Percentiles rank a stretch among this genome's conserved stretches.
Evolutionary conservation across 2,797 vertebrate species (phyloP).

Genomic region (Netta rufina): DNA sequence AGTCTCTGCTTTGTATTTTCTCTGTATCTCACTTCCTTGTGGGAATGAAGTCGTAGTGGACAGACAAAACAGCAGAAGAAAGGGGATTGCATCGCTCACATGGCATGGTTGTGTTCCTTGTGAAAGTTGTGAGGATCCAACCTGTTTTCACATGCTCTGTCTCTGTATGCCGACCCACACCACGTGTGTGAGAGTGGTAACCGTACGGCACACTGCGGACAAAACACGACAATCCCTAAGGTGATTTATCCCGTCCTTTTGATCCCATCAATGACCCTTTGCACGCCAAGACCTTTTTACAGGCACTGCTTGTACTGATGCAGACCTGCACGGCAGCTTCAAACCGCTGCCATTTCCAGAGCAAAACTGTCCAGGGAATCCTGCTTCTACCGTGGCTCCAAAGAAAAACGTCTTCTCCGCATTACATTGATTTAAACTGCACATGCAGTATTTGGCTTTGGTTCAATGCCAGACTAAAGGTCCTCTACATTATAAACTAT

Average conservation of each 20-base stretch:
- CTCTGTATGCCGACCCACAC: background rate
- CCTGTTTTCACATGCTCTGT: background rate
- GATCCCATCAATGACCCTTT: background rate
- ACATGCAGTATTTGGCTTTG: background rate
- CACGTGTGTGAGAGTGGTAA: fast-evolving
- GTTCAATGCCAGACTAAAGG: slow-evolving; percentile 27
- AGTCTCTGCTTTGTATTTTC: background rate
- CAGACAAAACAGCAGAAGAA: background rate
- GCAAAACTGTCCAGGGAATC: background rate
- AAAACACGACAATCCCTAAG: background rate
- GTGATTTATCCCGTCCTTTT: background rate
- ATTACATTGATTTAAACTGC: background rate
- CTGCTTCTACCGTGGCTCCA: background rate
- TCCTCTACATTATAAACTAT: slow-evolving; percentile 15
- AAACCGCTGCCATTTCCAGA: background rate
- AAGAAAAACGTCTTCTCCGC: background rate
- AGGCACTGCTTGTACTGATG: background rate
- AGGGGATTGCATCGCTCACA: fast-evolving
- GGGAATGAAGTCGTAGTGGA: background rate
- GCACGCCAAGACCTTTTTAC: background rate
- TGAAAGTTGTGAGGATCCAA: fast-evolving
- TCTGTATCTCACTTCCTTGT: background rate
- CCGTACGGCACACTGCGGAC: background rate
- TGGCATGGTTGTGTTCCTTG: background rate
- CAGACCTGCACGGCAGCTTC: background rate